Percentiles rank a stretch among this genome's conserved stretches.
Evolutionary conservation across 2,888 invertebrate species (phyloP).

Genomic region (Spilosoma lubricipeda): DNA sequence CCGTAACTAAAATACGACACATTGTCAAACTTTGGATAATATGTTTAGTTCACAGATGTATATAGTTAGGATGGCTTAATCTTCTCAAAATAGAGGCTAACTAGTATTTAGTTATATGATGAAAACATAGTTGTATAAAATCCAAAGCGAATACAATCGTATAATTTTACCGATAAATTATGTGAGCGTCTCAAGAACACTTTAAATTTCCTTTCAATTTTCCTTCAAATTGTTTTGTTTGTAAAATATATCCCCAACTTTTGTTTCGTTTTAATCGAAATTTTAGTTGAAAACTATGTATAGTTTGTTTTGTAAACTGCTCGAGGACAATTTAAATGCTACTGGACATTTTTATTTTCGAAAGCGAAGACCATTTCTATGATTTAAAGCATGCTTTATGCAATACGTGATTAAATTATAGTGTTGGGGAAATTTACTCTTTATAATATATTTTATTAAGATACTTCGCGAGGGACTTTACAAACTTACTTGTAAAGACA

Average conservation of each 20-base stretch:
- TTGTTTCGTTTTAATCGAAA: constrained; percentile 38
- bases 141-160: constrained; percentile 64
- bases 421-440: neutral
- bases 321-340: neutral
- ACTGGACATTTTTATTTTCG: neutral
- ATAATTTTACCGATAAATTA: constrained; percentile 70
- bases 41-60: neutral
- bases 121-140: neutral
- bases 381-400: neutral
- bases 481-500: too few species aligned
- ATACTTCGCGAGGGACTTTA: too few species aligned
- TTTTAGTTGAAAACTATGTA: constrained; percentile 15
- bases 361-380: neutral
- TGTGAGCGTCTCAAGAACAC: constrained; percentile 50
- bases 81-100: neutral
- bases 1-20: neutral
- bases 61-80: too few species aligned
- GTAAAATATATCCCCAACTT: constrained; percentile 41
- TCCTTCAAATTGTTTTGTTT: constrained; percentile 51
- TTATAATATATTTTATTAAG: too few species aligned
- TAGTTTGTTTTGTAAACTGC: constrained; percentile 4
- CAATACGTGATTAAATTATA: neutral
- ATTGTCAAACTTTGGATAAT: neutral
- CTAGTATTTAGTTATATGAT: neutral
- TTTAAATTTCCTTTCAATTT: constrained; percentile 42